A percentile compares a stretch with the other conserved stretches of the same genome.
These are phyloP conservation scores for Panorpa germanica DNA, from an alignment of 2,888 invertebrate species.

Conservation along the genomic window DNA sequence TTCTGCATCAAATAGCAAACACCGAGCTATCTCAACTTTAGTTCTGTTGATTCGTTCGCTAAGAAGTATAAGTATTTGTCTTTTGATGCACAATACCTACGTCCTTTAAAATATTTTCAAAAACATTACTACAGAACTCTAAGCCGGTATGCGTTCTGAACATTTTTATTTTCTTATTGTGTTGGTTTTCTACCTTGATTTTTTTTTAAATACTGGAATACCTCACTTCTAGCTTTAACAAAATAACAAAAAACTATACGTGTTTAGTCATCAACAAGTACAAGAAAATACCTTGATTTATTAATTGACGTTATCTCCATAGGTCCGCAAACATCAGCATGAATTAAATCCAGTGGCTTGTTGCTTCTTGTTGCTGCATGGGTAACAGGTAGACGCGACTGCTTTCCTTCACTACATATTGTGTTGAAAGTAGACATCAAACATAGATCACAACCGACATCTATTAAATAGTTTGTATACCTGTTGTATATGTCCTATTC, in stretches of 20 bases:
- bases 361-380: conserved; percentile 12
- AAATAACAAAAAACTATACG: conserved; percentile 19
- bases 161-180: conserved; percentile 13
- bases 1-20: conserved; percentile 14
- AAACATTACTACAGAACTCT: conserved; percentile 12
- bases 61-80: too few species aligned
- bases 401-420: conserved; percentile 15
- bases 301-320: conserved; percentile 18
- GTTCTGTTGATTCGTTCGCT: conserved; percentile 14
- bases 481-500: too few species aligned
- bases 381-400: conserved; percentile 13
- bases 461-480: too few species aligned
- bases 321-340: conserved; percentile 19
- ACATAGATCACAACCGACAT: too few species aligned
- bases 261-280: conserved; percentile 21
- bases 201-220: conserved; percentile 15
- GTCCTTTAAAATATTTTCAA: conserved; percentile 12
- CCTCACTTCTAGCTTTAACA: conserved; percentile 17
- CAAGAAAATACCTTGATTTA: conserved; percentile 18
- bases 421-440: too few species aligned
- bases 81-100: conserved; percentile 17
- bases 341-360: conserved; percentile 16
- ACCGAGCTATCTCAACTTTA: conserved; percentile 15
- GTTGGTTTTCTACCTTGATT: conserved; percentile 15
- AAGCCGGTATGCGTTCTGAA: conserved; percentile 15